Evolutionary conservation across 2,888 invertebrate species (phyloP), one percentile per base, ranked within the genome.

Genomic region (Cerceris rybyensis): DNA sequence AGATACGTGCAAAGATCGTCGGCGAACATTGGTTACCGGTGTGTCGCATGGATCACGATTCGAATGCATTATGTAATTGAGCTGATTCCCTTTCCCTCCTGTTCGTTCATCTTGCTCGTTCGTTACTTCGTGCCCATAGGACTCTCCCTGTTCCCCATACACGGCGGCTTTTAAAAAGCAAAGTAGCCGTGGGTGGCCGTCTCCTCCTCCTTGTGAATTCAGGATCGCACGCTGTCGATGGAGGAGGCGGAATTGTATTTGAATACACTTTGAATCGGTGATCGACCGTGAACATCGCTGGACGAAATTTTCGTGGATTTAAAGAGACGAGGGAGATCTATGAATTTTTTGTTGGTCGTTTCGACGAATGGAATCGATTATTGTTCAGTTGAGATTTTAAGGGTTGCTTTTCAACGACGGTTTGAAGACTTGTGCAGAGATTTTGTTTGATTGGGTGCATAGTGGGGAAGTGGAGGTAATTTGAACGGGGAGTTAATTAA

Each of bases 61-160:
- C 71, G 75, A 85, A 86, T 85, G 78, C 85, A 85, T 85, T 85
- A 85, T 85, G 85, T 85, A 85, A 85, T 87, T 87, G 83, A 70
- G 28, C 28, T 28, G 28, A 70, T 43, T 57, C 58, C 43, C 64
- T 83, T 71, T 64, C 73, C 61, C 66, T 69, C 41, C 65, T 61
- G 55, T 50, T 13, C 64, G 52, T 28, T 14, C 49, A 13, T 28
- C 42, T 1, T 46, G 11, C 39, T 46, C 46, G 6, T 28, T 7
- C n/a, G 6, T n/a, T n/a, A 17, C 54, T 49, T 11, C 55, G 69
- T 55, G 72, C 9, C 17, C 17, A 14, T 9, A 7, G 8, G 52
- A 7, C 16, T 13, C 39, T 41, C 52, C 39, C 54, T 49, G 9
- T 61, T 69, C 59, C 78, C 9, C 14, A 2, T n/a, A 9, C 52